Evolutionary conservation across 2,797 vertebrate genomes (phyloP), one percentile per base, ranked within the genome.

Genomic region (Ctenosaura bakeri): DNA sequence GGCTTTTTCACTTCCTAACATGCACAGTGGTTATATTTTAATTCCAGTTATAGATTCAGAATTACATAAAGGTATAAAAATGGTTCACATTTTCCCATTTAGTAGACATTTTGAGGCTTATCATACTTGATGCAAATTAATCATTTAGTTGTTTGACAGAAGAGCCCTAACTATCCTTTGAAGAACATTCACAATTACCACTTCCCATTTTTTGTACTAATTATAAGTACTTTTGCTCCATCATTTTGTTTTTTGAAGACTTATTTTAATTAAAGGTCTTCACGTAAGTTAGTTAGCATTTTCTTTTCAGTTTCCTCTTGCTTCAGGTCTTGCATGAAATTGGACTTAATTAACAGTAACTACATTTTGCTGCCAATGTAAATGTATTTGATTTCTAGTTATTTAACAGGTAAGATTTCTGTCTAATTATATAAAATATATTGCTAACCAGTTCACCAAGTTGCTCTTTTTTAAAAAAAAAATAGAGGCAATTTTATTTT

Each of bases 1-100:
- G 77, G 90, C 91, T 59, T 96, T 97, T 94, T 96, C 94, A 95
- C 94, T 16, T 59, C n/a, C 38, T 95, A 95, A 96, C 86, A 92
- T 90, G 54, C 94, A 94, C 87, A 90, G 0, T 85, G 50, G n/a
- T 90, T 85, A 0, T 89, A 32, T 22, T 93, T 85, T 88, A 90
- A 92, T 74, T 93, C 66, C 18, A 82, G 18, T 32, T 76, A 26
- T 52, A 91, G 62, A 10, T 92, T 90, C 89, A 89, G 90, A 73
- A 77, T 18, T 94, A n/a, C 20, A 56, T 42, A 16, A 86, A 71
- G 64, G 24, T 62, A 59, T 29, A 29, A 32, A 8, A 86, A 6
- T 54, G 20, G 77, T 89, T 80, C 59, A 86, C 4, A 0, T 91
- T 90, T 87, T 62, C 54, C 69, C 87, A 81, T n/a, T 90, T 38